phyloP scores from a whole-genome alignment of 1,140 invertebrate species.

The Penaeus chinensis region DNA sequence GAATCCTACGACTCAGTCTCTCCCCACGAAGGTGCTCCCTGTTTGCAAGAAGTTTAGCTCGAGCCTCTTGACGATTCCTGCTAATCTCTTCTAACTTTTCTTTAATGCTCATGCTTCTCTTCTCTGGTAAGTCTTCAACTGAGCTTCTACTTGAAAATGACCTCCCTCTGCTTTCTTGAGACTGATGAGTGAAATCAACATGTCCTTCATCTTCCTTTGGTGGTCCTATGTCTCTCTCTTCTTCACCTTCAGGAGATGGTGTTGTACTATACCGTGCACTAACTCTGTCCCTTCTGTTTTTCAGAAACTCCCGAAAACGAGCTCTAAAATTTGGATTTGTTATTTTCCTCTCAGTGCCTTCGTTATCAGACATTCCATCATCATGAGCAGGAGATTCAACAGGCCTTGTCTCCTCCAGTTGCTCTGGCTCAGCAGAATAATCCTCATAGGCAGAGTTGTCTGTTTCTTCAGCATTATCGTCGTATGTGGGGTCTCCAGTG shows the following conservation, averaged over 20 bases:
- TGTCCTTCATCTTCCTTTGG: neutral
- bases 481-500: neutral
- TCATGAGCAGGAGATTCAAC: neutral
- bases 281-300: slow-evolving; percentile 39
- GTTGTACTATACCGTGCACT: slow-evolving; percentile 35
- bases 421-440: too few relatives aligned
- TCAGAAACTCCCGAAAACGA: slow-evolving; percentile 49
- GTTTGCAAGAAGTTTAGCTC: slow-evolving; percentile 22
- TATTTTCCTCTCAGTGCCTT: slow-evolving; percentile 18
- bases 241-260: neutral
- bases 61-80: slow-evolving; percentile 23
- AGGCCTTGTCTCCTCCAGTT: too few relatives aligned
- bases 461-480: neutral
- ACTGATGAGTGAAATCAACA: neutral
- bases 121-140: neutral
- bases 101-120: slow-evolving; percentile 16
- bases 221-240: neutral
- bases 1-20: slow-evolving; percentile 32
- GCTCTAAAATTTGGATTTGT: slow-evolving; percentile 41
- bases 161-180: neutral
- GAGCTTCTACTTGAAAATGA: neutral
- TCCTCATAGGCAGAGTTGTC: neutral
- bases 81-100: slow-evolving; percentile 31
- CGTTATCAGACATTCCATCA: neutral
- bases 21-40: slow-evolving; percentile 20